These are phyloP conservation scores for Marisa cornuarietis DNA, from an alignment of 1,140 invertebrate species.

Conservation along the genomic window DNA sequence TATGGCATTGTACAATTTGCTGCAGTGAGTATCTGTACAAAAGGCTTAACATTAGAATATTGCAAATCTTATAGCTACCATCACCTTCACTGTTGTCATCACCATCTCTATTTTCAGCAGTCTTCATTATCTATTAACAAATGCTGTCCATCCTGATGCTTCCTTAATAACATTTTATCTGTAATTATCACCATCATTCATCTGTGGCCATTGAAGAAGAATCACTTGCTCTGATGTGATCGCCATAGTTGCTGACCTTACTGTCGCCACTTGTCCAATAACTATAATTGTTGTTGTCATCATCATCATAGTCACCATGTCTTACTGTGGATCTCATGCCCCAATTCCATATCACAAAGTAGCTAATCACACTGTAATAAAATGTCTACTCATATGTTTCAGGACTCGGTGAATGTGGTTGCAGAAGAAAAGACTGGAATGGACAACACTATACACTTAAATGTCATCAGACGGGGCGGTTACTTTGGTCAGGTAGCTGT, in stretches of 20 bases:
- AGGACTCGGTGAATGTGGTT: slow-evolving; percentile 53
- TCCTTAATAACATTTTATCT: too few species aligned
- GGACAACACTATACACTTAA: slow-evolving; percentile 52
- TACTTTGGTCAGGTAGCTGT: slow-evolving; percentile 55
- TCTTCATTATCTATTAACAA: neutral
- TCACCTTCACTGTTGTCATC: neutral
- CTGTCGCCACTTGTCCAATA: neutral
- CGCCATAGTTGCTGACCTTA: neutral
- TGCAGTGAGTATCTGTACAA: slow-evolving; percentile 36
- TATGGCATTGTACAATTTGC: slow-evolving; percentile 61
- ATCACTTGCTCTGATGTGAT: neutral
- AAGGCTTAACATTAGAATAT: too few species aligned
- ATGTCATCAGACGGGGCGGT: slow-evolving; percentile 47
- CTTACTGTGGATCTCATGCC: too few species aligned
- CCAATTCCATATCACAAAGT: too few species aligned
- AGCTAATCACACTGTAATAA: too few species aligned
- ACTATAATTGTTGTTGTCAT: too few species aligned
- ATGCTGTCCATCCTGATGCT: too few species aligned
- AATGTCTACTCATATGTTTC: slow-evolving; percentile 12
- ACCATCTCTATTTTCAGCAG: neutral
- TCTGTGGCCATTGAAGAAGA: neutral
- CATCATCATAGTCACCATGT: too few species aligned
- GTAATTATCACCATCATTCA: neutral
- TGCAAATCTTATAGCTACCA: neutral
- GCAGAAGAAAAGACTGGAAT: slow-evolving; percentile 41